Evolutionary conservation across 1,140 invertebrate species (phyloP).

Genomic region (Neocloeon triangulifer): DNA sequence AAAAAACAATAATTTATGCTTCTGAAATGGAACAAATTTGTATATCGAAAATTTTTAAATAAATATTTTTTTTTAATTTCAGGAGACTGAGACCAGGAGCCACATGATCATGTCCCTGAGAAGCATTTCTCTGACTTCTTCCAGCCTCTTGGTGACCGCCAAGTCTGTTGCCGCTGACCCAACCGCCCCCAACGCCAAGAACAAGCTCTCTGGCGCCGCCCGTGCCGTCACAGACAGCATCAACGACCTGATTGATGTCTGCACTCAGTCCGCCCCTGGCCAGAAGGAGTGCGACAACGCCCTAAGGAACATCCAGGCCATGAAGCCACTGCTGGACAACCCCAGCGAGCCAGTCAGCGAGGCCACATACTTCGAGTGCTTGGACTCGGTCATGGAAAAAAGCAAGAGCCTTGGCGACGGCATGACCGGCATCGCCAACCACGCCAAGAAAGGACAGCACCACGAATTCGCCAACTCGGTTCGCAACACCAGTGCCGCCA

Average conservation of each 20-base stretch:
- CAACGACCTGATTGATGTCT: slow-evolving; percentile 67
- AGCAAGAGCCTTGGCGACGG: slow-evolving; percentile 71
- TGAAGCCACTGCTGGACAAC: slow-evolving; percentile 60
- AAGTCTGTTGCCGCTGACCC: slow-evolving; percentile 79
- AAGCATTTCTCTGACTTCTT: slow-evolving; percentile 68
- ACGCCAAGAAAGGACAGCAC: slow-evolving; percentile 70
- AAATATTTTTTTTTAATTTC: slow-evolving; percentile 7
- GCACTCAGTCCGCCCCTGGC: slow-evolving; percentile 59
- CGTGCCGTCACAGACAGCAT: slow-evolving; percentile 76
- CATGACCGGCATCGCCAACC: slow-evolving; percentile 83
- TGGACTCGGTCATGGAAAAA: slow-evolving; percentile 84
- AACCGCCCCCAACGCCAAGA: slow-evolving; percentile 71
- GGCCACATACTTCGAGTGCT: slow-evolving; percentile 79
- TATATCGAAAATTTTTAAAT: slow-evolving; percentile 1
- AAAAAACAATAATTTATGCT: background rate
- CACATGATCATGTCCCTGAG: slow-evolving; percentile 70
- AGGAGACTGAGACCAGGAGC: slow-evolving; percentile 40
- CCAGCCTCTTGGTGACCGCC: slow-evolving; percentile 64
- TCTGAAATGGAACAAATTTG: background rate
- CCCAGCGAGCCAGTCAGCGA: slow-evolving; percentile 75
- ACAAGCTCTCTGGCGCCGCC: slow-evolving; percentile 64
- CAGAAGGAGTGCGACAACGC: slow-evolving; percentile 95
- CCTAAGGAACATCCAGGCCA: slow-evolving; percentile 74
- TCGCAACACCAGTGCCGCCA: slow-evolving; percentile 57
- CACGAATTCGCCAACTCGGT: slow-evolving; percentile 75